Conservation (phyloP, 2,888 invertebrate species). For the Habrosyne pyritoides region DNA sequence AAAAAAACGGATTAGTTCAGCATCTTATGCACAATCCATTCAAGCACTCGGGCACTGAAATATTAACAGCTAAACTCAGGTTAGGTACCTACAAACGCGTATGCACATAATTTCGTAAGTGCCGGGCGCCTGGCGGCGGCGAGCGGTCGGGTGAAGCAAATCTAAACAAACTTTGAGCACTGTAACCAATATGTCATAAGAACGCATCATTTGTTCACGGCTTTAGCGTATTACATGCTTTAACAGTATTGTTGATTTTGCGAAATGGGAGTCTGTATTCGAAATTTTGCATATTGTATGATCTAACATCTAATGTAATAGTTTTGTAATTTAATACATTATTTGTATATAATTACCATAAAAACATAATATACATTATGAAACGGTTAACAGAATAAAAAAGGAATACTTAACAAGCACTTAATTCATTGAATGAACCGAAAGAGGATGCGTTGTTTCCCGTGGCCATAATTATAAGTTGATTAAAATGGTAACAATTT, state of each 20-base stretch:
- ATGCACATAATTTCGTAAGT: conserved; percentile 30
- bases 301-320: conserved; percentile 9
- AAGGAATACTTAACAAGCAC: conserved; percentile 65
- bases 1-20: not conserved
- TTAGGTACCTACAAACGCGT: conserved; percentile 15
- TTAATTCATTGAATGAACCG: conserved; percentile 51
- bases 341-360: too few species aligned
- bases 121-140: conserved; percentile 15
- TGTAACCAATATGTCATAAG: conserved; percentile 41
- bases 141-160: conserved; percentile 40
- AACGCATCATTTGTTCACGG: conserved; percentile 39
- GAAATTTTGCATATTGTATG: conserved; percentile 14
- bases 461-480: conserved; percentile 38
- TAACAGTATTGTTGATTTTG: conserved; percentile 39
- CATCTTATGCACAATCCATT: not conserved
- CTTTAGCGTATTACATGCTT: conserved; percentile 43
- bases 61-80: conserved; percentile 12
- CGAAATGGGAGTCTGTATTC: conserved; percentile 33
- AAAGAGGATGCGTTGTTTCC: conserved; percentile 63
- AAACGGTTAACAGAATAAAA: conserved; percentile 38
- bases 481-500: not conserved
- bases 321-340: not conserved
- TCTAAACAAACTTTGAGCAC: conserved; percentile 38
- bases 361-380: too few species aligned
- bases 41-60: not conserved